phyloP scores from a whole-genome alignment of 2,888 invertebrate species.

The Apodemia hepburni region DNA sequence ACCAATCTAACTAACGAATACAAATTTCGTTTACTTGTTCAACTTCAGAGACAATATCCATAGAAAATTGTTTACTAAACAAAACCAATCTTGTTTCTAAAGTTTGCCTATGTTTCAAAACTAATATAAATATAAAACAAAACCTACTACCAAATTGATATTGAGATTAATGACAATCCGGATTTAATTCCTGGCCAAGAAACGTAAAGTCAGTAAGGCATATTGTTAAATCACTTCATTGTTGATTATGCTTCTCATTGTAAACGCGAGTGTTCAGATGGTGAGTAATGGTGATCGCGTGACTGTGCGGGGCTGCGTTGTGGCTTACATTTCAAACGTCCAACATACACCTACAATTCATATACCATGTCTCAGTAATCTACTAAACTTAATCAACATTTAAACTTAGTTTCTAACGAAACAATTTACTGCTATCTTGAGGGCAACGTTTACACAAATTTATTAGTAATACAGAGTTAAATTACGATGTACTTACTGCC shows the following conservation, averaged over 20 bases:
- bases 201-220: not conserved
- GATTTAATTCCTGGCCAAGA: not conserved
- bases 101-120: too few relatives aligned
- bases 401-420: conserved; percentile 3
- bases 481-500: not conserved
- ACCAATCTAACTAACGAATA: too few relatives aligned
- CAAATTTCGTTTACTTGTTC: too few relatives aligned
- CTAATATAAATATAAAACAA: too few relatives aligned
- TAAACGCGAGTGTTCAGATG: conserved; percentile 31
- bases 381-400: not conserved
- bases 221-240: conserved; percentile 3
- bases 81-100: too few relatives aligned
- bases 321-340: conserved; percentile 7
- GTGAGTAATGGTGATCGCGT: conserved; percentile 57
- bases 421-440: not conserved
- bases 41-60: too few relatives aligned
- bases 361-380: not conserved
- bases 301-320: conserved; percentile 37
- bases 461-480: not conserved
- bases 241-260: conserved; percentile 9
- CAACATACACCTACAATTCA: conserved; percentile 9
- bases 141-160: not conserved
- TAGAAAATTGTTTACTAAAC: too few relatives aligned
- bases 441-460: not conserved
- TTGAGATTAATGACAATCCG: conserved; percentile 2